Conservation (phyloP, 2,797 vertebrate species). For the Galaxias olidus region DNA sequence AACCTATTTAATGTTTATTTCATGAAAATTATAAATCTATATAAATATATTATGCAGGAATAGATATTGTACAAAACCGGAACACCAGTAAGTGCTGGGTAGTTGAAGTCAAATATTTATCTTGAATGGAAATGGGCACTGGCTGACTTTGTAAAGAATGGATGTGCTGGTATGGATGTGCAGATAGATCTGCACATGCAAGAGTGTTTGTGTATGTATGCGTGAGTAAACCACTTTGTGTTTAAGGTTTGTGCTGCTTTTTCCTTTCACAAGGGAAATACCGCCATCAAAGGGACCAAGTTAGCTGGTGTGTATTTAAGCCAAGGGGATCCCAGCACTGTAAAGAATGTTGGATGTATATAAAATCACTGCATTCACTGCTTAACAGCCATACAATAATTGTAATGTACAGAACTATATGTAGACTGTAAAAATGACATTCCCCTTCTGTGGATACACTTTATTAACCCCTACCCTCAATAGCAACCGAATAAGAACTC, state of each 20-base stretch:
- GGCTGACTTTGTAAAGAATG: conserved; percentile 30
- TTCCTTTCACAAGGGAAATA: conserved; percentile 54
- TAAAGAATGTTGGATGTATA: conserved; percentile 62
- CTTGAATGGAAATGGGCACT: conserved; percentile 57
- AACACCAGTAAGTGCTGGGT: conserved; percentile 79
- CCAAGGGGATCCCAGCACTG: conserved; percentile 69
- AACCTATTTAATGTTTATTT: conserved; percentile 81
- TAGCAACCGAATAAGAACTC: conserved; percentile 77
- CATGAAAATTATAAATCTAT: conserved; percentile 74
- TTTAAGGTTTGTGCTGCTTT: conserved; percentile 75
- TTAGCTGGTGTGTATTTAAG: conserved; percentile 69
- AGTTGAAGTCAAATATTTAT: conserved; percentile 81
- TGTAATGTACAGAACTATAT: conserved; percentile 66
- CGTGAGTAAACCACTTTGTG: conserved; percentile 69
- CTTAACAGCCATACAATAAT: conserved; percentile 66
- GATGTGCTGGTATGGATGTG: conserved; percentile 33
- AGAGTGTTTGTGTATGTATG: conserved; percentile 37
- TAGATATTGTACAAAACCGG: conserved; percentile 81
- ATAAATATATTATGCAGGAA: conserved; percentile 80
- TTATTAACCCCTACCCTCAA: conserved; percentile 74
- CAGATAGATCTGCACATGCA: conserved; percentile 34
- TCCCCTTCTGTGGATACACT: conserved; percentile 56
- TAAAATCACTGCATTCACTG: conserved; percentile 65
- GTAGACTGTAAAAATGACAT: conserved; percentile 71
- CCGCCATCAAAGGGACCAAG: conserved; percentile 80